Evolutionary conservation across 2,888 invertebrate genomes (phyloP).

Genomic region (Mesorhabditis spiculigera): DNA sequence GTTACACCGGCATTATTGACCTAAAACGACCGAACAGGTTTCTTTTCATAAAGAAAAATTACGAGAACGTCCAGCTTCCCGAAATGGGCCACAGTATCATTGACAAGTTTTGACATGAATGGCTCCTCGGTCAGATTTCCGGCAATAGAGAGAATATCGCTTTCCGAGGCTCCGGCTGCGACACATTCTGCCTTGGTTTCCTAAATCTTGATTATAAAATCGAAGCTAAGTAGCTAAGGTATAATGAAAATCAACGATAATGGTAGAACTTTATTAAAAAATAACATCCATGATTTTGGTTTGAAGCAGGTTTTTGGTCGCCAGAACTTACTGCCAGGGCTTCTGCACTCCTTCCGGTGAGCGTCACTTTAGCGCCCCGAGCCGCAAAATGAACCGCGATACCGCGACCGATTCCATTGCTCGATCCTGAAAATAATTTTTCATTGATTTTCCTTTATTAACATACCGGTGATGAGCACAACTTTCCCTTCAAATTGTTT

Average conservation of each 20-base stretch:
- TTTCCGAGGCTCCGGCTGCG: not conserved
- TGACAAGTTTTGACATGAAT: not conserved
- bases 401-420: not conserved
- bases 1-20: not conserved
- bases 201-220: not conserved
- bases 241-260: not conserved
- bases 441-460: no score
- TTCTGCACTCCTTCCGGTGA: not conserved
- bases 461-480: not conserved
- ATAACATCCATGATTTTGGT: not conserved
- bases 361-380: not conserved
- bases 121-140: not conserved
- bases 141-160: not conserved
- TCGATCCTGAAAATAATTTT: not conserved
- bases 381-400: not conserved
- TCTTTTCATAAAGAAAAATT: no score
- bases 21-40: no score
- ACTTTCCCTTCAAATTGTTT: constrained; percentile 1
- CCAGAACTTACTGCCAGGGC: not conserved
- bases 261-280: no score
- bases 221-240: not conserved
- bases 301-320: not conserved
- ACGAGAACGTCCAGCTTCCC: not conserved
- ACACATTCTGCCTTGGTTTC: constrained; percentile 4
- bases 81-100: not conserved